Evolutionary conservation across 2,113 vertebrate genomes (phyloP).

Genomic region (Halichoeres trimaculatus): DNA sequence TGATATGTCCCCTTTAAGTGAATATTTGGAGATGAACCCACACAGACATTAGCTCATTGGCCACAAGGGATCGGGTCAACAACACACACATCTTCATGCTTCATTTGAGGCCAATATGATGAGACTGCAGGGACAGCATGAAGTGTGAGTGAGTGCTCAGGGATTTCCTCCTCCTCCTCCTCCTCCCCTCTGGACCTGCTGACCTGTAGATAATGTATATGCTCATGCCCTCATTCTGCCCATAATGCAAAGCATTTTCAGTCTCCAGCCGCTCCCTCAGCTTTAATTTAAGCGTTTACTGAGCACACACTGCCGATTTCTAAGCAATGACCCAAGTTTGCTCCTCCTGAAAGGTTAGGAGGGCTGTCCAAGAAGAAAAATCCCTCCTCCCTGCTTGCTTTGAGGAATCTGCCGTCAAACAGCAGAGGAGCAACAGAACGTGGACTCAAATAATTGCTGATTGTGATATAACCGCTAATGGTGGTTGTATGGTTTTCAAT

Average conservation of each 20-base stretch:
- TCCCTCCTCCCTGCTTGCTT: too few relatives aligned
- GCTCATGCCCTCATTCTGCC: conserved; percentile 44
- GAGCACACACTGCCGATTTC: background rate
- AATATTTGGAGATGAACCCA: conserved; percentile 16
- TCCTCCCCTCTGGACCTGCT: conserved; percentile 35
- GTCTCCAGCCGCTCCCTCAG: background rate
- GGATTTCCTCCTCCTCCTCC: conserved; percentile 16
- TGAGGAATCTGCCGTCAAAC: background rate
- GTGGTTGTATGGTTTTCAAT: too few relatives aligned
- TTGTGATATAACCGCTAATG: too few relatives aligned
- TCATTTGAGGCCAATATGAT: conserved; percentile 34
- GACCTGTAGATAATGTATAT: conserved; percentile 61
- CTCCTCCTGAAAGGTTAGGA: background rate
- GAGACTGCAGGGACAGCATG: conserved; percentile 5
- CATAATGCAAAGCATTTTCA: conserved; percentile 11
- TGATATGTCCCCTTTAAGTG: too few relatives aligned
- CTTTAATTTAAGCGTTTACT: conserved; percentile 23
- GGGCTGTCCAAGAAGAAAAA: background rate
- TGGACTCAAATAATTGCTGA: too few relatives aligned
- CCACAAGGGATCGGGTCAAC: conserved; percentile 30
- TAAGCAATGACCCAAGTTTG: background rate
- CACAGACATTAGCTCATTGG: conserved; percentile 18
- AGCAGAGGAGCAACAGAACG: background rate
- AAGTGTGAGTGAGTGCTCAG: conserved; percentile 11
- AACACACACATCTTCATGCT: conserved; percentile 29